A percentile compares a stretch with the other conserved stretches of the same genome.
Evolutionary conservation across 1,140 invertebrate genomes (phyloP).

Genomic region (Pseudobourletiella spinata): DNA sequence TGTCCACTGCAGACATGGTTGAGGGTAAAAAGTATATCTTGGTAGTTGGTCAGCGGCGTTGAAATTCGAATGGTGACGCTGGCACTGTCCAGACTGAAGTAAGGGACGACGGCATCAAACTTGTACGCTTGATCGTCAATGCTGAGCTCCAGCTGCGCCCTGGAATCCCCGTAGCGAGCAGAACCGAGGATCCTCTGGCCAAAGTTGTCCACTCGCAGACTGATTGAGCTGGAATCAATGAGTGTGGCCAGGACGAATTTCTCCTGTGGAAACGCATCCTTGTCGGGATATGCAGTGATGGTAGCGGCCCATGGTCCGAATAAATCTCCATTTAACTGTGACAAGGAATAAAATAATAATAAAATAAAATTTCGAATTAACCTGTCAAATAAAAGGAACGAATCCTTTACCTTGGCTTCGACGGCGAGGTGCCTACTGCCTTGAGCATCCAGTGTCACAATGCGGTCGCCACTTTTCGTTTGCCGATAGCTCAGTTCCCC

Average conservation of each 20-base stretch:
- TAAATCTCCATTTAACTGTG: constrained; percentile 8
- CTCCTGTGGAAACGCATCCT: constrained; percentile 3
- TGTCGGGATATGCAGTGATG: constrained; percentile 6
- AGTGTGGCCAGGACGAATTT: constrained; percentile 8
- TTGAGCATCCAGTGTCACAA: constrained; percentile 22
- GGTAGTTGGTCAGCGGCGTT: not conserved
- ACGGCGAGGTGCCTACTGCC: constrained; percentile 17
- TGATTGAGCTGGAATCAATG: not conserved
- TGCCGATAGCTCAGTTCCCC: constrained; percentile 18
- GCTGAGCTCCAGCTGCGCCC: not conserved
- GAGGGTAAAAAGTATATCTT: not conserved
- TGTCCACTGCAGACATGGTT: not conserved
- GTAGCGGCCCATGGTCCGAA: not conserved
- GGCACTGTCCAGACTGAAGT: not conserved
- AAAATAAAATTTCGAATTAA: too few species aligned
- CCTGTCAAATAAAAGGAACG: not conserved
- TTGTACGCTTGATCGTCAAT: not conserved
- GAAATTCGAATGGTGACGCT: not conserved
- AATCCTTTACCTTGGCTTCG: constrained; percentile 26
- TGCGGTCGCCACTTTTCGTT: constrained; percentile 13
- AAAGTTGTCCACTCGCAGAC: constrained; percentile 19
- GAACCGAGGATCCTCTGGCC: not conserved
- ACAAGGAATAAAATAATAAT: too few species aligned
- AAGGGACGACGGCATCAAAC: not conserved
- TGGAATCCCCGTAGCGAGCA: not conserved